phyloP scores from a whole-genome alignment of 2,113 vertebrate genomes.

The Thunnus thynnus region DNA sequence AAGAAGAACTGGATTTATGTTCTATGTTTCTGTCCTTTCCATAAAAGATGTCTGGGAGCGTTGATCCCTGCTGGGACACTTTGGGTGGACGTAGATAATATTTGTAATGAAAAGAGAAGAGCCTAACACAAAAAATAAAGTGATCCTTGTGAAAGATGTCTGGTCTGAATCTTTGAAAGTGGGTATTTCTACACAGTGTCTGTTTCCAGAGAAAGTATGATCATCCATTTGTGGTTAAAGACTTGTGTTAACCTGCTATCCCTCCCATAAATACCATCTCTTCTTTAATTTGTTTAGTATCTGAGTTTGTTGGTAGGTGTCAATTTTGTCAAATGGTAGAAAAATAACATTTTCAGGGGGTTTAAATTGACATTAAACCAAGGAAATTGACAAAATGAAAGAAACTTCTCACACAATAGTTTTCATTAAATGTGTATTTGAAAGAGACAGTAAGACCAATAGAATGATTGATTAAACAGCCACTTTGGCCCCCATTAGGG shows the following conservation, averaged over 20 bases:
- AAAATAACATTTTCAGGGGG: too few relatives aligned
- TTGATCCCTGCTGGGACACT: slow-evolving; percentile 44
- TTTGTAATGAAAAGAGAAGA: slow-evolving; percentile 65
- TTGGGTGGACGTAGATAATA: slow-evolving; percentile 53
- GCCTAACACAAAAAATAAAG: slow-evolving; percentile 70
- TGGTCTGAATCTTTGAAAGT: slow-evolving; percentile 46
- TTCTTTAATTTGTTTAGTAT: neutral
- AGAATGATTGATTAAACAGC: neutral
- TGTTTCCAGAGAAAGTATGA: neutral
- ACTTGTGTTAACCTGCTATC: slow-evolving; percentile 26
- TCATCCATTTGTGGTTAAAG: slow-evolving; percentile 1
- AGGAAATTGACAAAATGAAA: slow-evolving; percentile 47
- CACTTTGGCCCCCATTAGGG: neutral
- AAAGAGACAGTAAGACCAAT: neutral
- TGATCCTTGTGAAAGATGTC: slow-evolving; percentile 70
- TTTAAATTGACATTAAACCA: slow-evolving; percentile 33
- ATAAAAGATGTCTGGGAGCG: slow-evolving; percentile 43
- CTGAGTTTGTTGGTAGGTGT: slow-evolving; percentile 17
- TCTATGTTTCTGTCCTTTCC: slow-evolving; percentile 56
- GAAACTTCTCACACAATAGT: slow-evolving; percentile 12
- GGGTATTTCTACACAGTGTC: neutral
- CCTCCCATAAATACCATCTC: neutral
- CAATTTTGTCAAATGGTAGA: neutral
- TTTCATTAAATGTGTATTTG: slow-evolving; percentile 41
- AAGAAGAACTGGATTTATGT: slow-evolving; percentile 59